Base-by-base conservation (phyloP, 2,888 invertebrate species). In the Scrobipalpa costella region DNA sequence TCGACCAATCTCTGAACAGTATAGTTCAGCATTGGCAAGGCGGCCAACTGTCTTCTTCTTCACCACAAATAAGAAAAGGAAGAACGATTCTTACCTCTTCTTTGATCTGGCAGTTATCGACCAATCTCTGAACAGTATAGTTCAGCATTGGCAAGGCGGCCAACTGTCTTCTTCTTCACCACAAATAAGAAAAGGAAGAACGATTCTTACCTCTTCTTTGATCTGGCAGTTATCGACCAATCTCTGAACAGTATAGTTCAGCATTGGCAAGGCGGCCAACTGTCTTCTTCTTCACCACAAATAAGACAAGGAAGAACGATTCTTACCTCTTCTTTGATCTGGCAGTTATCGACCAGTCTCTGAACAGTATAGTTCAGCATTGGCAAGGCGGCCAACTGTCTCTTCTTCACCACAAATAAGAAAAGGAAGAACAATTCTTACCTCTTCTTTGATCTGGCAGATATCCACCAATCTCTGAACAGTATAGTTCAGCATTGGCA, bases 221-320 rank as follows among this genome's bases (percentile, higher is more conserved):
- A 94, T 90, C 0, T 85, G 84, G 67, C 95, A 94, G 76, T 94
- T 89, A 69, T 94, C 94, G 0, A 97, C 85, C 0, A 98, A 85
- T 68, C 95, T 93, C 82, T 97, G 97, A 0, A 98, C 94, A 0
- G 96, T 93, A 81, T 95, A 98, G 86, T 97, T 97, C 0, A 95
- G 94, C 70, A 92, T 92, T 7, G 93, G 93, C 77, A 94, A 92
- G 0, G 91, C 78, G 0, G 95, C 92, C 13, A 97, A 84, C 64
- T 91, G 83, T 0, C 86, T 80, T n/a, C n/a, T n/a, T n/a, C n/a
- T n/a, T n/a, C n/a, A n/a, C n/a, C n/a, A n/a, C n/a, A n/a, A n/a
- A n/a, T n/a, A n/a, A n/a, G 13, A 44, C 6, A 19, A 1, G 7
- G 50, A 19, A 52, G 19, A 1, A 19, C 9, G 1, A 17, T 15